These are phyloP conservation scores for Catotricha subobsoleta DNA, from an alignment of 2,888 invertebrate species.

Conservation along the genomic window DNA sequence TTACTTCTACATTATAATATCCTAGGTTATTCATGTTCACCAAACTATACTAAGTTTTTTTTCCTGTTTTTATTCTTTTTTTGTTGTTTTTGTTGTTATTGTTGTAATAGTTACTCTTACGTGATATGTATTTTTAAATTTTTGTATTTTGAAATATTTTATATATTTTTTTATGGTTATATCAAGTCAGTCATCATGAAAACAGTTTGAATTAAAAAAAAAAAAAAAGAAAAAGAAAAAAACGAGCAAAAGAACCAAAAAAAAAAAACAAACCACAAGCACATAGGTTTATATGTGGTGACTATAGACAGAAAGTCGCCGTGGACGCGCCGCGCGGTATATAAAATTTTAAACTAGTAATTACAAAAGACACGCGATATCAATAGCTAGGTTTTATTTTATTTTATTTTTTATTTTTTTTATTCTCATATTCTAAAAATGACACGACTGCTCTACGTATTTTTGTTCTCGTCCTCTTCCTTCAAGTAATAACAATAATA, in stretches of 20 bases:
- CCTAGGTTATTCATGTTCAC: no score
- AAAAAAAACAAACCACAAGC: not conserved
- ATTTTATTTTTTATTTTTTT: not conserved
- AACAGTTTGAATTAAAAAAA: not conserved
- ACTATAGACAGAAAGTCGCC: slow-evolving; percentile 4
- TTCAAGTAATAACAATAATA: no score
- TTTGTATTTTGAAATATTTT: no score
- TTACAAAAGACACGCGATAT: slow-evolving; percentile 11
- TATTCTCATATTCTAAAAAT: no score
- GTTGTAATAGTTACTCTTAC: no score
- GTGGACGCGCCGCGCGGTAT: not conserved
- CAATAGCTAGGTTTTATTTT: not conserved
- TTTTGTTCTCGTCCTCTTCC: no score
- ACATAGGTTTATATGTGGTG: slow-evolving; percentile 1
- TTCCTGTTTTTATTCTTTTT: no score
- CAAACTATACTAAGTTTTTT: no score
- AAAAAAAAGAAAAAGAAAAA: not conserved
- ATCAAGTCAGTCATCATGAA: not conserved
- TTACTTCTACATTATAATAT: no score
- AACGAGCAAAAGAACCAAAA: slow-evolving; percentile 1
- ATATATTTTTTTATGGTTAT: no score
- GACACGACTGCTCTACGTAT: no score
- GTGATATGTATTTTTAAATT: not conserved
- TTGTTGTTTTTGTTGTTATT: no score
- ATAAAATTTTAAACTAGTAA: slow-evolving; percentile 10